Percentiles rank a stretch among this genome's conserved stretches.
Conservation (phyloP, 2,797 vertebrate species). For the Coregonus ussuriensis region DNA sequence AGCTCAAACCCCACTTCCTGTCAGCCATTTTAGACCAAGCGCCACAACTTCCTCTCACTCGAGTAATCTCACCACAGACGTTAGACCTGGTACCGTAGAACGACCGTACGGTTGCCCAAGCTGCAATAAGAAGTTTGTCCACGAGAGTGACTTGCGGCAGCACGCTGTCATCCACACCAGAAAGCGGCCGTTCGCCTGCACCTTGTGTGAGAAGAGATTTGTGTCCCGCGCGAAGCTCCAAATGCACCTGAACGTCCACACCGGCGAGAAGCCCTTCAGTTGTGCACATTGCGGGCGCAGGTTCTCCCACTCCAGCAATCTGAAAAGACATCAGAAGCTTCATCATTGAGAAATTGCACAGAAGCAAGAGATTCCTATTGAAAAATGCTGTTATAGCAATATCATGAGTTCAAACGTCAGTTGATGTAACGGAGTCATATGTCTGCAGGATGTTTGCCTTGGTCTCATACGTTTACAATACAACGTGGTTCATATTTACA, state of each 20-base stretch:
- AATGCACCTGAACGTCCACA: constrained; percentile 67
- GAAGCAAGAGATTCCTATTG: too few relatives aligned
- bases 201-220: constrained; percentile 64
- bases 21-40: not conserved
- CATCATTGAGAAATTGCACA: constrained; percentile 28
- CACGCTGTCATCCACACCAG: constrained; percentile 56
- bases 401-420: not conserved
- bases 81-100: constrained; percentile 38
- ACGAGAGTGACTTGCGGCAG: constrained; percentile 56
- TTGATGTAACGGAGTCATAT: not conserved
- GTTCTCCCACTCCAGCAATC: constrained; percentile 69
- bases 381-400: not conserved
- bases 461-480: not conserved
- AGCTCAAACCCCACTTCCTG: not conserved
- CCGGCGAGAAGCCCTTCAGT: constrained; percentile 61
- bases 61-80: constrained; percentile 4
- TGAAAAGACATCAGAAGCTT: constrained; percentile 65
- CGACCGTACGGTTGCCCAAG: constrained; percentile 50
- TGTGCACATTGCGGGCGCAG: constrained; percentile 53
- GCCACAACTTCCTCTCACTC: not conserved
- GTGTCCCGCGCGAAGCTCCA: constrained; percentile 66
- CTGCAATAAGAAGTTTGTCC: constrained; percentile 61
- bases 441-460: not conserved
- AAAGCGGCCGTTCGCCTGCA: constrained; percentile 53
- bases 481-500: not conserved